Base-by-base conservation (phyloP, 2,888 invertebrate genomes). In the Rhagophthalmus giganteus region DNA sequence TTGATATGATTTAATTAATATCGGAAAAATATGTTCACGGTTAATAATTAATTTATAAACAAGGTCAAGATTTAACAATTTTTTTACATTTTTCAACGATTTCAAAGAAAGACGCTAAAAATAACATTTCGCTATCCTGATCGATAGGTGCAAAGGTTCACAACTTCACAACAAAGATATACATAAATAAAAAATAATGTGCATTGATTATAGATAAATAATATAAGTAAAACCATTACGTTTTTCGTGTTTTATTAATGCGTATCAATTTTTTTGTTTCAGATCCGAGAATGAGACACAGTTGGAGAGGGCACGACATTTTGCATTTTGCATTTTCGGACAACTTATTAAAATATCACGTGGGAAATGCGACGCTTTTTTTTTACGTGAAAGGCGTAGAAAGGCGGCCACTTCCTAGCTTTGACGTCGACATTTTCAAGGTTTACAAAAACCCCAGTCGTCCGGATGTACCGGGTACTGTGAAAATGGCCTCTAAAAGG, bases 271-370 rank as follows among this genome's bases (percentile, higher is more conserved):
- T 57, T 50, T 60, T 60, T 58, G 24, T 76, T 75, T 3, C 82
- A 87, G 88, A 86, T 73, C 81, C 82, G 38, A 79, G 81, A 68
- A 76, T 85, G 59, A 82, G 86, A 72, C 85, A 84, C 65, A 80
- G 82, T 63, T 82, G 82, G 75, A 82, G 83, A 61, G 84, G 81
- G 42, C 78, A 84, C 58, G 84, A 85, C 67, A 80, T 86, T 55
- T 79, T 87, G 58, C 84, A 84, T 75, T 89, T 88, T 76, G 81
- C 81, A 58, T 85, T 89, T 71, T 81, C 86, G 35, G 84, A 85
- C 62, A 85, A 83, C 68, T 80, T 86, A 40, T 78, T 84, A 10
- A 82, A 85, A 67, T 86, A 85, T 67, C 83, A 84, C 59, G 83
- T 88, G 8, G 78, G 81, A 52, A 81, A 82, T 58, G 87, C 88